These are phyloP conservation scores for Callimorpha dominula DNA, from an alignment of 2,888 invertebrate species.

Conservation along the genomic window DNA sequence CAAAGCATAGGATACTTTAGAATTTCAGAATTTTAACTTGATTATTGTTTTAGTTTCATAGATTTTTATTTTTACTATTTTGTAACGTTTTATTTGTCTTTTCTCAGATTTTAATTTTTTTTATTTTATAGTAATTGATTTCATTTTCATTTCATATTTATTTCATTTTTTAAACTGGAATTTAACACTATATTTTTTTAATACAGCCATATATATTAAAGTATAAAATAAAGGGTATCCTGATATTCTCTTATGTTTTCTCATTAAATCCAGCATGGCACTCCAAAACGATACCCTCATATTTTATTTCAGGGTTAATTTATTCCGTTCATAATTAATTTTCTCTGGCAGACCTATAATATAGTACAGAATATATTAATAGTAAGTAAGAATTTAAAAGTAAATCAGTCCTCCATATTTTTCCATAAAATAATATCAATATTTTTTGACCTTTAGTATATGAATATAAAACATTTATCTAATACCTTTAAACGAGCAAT, in stretches of 20 bases:
- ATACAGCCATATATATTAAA: neutral
- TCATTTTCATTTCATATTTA: no score
- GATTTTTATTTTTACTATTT: no score
- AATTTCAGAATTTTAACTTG: no score
- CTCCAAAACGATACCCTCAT: slow-evolving; percentile 6
- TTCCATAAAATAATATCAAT: neutral
- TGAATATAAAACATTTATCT: neutral
- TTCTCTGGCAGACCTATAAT: neutral
- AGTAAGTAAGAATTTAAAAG: neutral
- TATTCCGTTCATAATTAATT: slow-evolving; percentile 14
- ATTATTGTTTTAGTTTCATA: no score
- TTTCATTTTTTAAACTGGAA: no score
- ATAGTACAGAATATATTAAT: slow-evolving; percentile 12
- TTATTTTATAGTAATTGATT: no score
- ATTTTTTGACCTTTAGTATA: neutral
- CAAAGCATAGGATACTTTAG: no score
- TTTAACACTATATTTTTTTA: neutral
- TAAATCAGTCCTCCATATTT: slow-evolving; percentile 6
- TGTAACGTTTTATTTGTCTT: no score
- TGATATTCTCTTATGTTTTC: neutral
- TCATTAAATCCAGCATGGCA: neutral
- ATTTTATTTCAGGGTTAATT: slow-evolving; percentile 7
- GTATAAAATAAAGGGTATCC: neutral
- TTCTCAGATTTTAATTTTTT: no score
- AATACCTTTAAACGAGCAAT: no score